A percentile compares a stretch with the other conserved stretches of the same genome.
Evolutionary conservation across 2,888 invertebrate genomes (phyloP).

Genomic region (Lysandra coridon): DNA sequence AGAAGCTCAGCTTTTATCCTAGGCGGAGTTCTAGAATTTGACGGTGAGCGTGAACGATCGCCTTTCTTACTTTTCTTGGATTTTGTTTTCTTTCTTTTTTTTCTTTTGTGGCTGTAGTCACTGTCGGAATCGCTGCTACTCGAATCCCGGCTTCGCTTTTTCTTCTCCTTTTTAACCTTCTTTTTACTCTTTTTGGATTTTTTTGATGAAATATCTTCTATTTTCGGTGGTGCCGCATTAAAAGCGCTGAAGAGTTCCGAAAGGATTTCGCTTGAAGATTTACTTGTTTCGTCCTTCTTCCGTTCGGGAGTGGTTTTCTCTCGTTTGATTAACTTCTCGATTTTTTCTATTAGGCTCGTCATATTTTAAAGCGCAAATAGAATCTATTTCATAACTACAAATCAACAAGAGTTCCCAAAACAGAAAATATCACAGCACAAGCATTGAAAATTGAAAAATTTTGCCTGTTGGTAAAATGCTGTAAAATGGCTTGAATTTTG

Average conservation of each 20-base stretch:
- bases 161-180: slow-evolving; percentile 83
- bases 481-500: not conserved
- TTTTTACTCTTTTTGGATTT: slow-evolving; percentile 80
- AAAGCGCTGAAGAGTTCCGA: slow-evolving; percentile 90
- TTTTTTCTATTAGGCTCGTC: slow-evolving; percentile 70
- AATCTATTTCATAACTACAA: not conserved
- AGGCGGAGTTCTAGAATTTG: slow-evolving; percentile 54
- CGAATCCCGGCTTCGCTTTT: slow-evolving; percentile 69
- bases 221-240: slow-evolving; percentile 85
- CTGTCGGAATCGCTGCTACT: slow-evolving; percentile 65
- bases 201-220: slow-evolving; percentile 64
- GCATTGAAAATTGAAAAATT: not conserved
- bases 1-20: slow-evolving; percentile 40
- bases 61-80: slow-evolving; percentile 55
- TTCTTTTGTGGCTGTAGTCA: slow-evolving; percentile 78
- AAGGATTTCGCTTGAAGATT: slow-evolving; percentile 89
- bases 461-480: no score
- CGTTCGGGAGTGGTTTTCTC: slow-evolving; percentile 72
- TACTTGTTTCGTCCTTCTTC: slow-evolving; percentile 70
- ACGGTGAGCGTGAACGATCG: slow-evolving; percentile 54
- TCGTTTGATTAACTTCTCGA: slow-evolving; percentile 69
- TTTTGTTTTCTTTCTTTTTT: slow-evolving; percentile 81
- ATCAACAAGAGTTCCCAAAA: not conserved
- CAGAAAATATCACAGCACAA: slow-evolving; percentile 17
- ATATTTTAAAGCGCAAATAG: slow-evolving; percentile 43